Evolutionary conservation across 2,797 vertebrate genomes (phyloP).

Genomic region (Alosa sapidissima): DNA sequence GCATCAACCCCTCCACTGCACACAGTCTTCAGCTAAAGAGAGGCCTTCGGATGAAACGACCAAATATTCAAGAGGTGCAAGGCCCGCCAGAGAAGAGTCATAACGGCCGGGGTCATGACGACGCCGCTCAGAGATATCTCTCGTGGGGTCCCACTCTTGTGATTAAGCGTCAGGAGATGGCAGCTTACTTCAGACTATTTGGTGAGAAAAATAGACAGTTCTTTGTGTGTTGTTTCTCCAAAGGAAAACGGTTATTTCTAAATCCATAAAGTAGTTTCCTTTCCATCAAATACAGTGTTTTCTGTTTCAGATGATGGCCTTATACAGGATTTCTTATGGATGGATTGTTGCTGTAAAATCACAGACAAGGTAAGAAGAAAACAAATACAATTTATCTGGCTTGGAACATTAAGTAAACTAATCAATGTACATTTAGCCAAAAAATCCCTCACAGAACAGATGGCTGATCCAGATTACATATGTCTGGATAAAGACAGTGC

Average conservation of each 20-base stretch:
- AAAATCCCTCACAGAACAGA: too few relatives aligned
- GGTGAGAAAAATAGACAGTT: slow-evolving; percentile 71
- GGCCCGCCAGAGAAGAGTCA: slow-evolving; percentile 67
- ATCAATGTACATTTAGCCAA: background rate
- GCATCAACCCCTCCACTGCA: slow-evolving; percentile 69
- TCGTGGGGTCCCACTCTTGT: slow-evolving; percentile 71
- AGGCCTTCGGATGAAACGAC: slow-evolving; percentile 67
- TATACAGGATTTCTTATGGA: slow-evolving; percentile 92
- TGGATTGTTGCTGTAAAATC: slow-evolving; percentile 93
- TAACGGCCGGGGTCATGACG: slow-evolving; percentile 43
- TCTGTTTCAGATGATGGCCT: slow-evolving; percentile 83
- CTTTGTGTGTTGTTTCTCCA: background rate
- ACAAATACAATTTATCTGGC: background rate
- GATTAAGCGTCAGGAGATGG: slow-evolving; percentile 89
- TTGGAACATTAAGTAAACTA: background rate
- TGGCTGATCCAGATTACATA: background rate
- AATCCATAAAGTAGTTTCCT: background rate
- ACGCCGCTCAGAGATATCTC: slow-evolving; percentile 53
- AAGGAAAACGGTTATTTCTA: background rate
- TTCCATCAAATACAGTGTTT: background rate
- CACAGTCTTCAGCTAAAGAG: slow-evolving; percentile 72
- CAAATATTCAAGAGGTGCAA: slow-evolving; percentile 64
- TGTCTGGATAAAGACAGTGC: background rate
- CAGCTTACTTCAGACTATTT: slow-evolving; percentile 88
- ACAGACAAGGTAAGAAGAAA: slow-evolving; percentile 76